Conservation (phyloP, 1,140 invertebrate genomes). For the Kradibia gibbosae region DNA sequence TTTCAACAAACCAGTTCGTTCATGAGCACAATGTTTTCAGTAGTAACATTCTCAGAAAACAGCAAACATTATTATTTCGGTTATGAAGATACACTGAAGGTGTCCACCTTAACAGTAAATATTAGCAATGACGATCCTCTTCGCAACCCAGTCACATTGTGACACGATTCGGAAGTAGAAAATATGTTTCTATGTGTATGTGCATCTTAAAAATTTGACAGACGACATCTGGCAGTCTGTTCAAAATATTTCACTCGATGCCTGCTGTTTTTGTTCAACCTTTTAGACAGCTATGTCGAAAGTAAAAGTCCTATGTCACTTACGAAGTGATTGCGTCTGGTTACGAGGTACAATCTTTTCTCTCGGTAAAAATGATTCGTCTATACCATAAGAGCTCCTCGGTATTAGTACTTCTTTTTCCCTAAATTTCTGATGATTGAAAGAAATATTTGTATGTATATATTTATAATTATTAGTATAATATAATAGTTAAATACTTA, state of each 20-base stretch:
- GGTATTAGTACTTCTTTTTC: conserved; percentile 1
- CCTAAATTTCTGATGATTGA: background rate
- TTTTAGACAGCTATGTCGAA: conserved; percentile 18
- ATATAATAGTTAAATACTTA: background rate
- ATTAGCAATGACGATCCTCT: background rate
- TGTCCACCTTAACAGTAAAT: conserved; percentile 39
- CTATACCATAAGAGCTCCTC: background rate
- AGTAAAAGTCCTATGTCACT: conserved; percentile 28
- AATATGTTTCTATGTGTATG: background rate
- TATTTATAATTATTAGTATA: background rate
- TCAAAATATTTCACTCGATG: conserved; percentile 56
- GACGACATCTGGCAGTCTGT: conserved; percentile 55
- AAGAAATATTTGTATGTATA: background rate
- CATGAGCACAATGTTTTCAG: too few relatives aligned
- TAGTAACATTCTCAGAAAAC: too few relatives aligned
- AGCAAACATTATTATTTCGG: too few relatives aligned
- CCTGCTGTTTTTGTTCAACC: conserved; percentile 50
- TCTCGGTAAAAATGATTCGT: background rate
- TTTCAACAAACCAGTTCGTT: too few relatives aligned
- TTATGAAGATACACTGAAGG: conserved; percentile 8
- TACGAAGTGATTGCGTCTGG: conserved; percentile 44
- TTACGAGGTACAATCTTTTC: conserved; percentile 3
- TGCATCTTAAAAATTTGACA: conserved; percentile 34
- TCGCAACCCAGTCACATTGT: background rate
- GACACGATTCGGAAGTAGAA: conserved; percentile 10